A percentile compares a stretch with the other conserved stretches of the same genome.
Evolutionary conservation across 2,888 invertebrate species (phyloP).

Genomic region (Ecliptopera silaceata): DNA sequence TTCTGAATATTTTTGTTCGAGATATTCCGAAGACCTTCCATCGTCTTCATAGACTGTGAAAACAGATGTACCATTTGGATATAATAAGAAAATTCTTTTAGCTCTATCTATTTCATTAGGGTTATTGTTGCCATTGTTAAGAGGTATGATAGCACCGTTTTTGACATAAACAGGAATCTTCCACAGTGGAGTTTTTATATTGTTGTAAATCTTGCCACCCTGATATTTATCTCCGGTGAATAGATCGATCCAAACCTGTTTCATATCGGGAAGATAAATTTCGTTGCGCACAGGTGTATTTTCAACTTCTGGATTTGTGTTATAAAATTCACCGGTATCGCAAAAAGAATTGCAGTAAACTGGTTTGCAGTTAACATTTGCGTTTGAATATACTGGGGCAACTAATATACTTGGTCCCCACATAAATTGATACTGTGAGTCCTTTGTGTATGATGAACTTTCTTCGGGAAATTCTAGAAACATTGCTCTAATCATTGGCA

Average conservation of each 20-base stretch:
- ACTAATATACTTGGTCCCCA: conserved; percentile 74
- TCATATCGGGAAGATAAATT: conserved; percentile 61
- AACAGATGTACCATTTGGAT: conserved; percentile 57
- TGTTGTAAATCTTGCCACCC: conserved; percentile 69
- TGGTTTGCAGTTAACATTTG: conserved; percentile 8
- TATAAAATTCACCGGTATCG: background rate
- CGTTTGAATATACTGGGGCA: conserved; percentile 64
- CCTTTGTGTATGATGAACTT: conserved; percentile 55
- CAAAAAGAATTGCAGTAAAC: conserved; percentile 23
- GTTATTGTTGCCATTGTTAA: conserved; percentile 69
- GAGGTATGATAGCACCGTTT: conserved; percentile 75
- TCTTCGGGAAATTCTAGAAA: conserved; percentile 69
- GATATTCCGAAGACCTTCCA: conserved; percentile 62
- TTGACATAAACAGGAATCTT: conserved; percentile 71
- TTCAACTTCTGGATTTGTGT: conserved; percentile 41
- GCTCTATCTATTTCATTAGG: conserved; percentile 61
- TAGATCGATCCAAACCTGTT: conserved; percentile 71
- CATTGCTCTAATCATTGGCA: conserved; percentile 76
- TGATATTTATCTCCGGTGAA: conserved; percentile 69
- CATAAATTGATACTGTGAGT: conserved; percentile 76
- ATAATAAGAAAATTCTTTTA: conserved; percentile 59
- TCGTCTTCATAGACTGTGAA: conserved; percentile 73
- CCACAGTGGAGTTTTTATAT: conserved; percentile 64
- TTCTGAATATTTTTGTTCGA: conserved; percentile 51
- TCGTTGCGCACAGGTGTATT: conserved; percentile 54